A percentile compares a stretch with the other conserved stretches of the same genome.
phyloP scores from a whole-genome alignment of 2,113 vertebrate species.

The Pycnonotus jocosus region DNA sequence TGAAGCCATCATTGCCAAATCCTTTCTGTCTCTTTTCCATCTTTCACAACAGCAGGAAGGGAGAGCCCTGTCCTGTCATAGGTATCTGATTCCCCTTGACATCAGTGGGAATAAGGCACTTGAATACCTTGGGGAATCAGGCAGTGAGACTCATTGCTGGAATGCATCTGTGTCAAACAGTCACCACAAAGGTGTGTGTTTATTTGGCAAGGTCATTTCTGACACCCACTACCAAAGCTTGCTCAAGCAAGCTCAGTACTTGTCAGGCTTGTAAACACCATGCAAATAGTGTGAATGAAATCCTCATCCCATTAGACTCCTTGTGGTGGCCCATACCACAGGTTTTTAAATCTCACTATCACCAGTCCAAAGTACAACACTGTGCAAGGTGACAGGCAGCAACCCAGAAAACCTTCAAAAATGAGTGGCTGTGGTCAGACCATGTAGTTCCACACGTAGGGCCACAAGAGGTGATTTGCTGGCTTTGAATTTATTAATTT shows the following conservation, averaged over 20 bases:
- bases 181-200: not conserved
- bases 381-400: not conserved
- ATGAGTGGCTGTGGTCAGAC: not conserved
- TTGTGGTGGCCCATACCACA: fast-evolving
- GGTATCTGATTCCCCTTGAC: not conserved
- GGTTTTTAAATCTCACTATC: not conserved
- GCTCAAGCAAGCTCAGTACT: not conserved
- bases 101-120: not conserved
- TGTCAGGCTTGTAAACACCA: not conserved
- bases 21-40: not conserved
- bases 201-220: not conserved
- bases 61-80: not conserved
- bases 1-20: not conserved
- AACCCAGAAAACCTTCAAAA: not conserved
- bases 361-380: not conserved
- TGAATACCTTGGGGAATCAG: not conserved
- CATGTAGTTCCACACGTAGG: not conserved
- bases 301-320: not conserved
- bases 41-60: not conserved
- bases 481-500: not conserved
- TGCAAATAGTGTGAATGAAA: not conserved
- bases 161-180: not conserved
- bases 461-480: not conserved
- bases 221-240: not conserved
- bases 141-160: not conserved